phyloP scores from a whole-genome alignment of 1,140 invertebrate genomes.

The Pectinophora gossypiella region DNA sequence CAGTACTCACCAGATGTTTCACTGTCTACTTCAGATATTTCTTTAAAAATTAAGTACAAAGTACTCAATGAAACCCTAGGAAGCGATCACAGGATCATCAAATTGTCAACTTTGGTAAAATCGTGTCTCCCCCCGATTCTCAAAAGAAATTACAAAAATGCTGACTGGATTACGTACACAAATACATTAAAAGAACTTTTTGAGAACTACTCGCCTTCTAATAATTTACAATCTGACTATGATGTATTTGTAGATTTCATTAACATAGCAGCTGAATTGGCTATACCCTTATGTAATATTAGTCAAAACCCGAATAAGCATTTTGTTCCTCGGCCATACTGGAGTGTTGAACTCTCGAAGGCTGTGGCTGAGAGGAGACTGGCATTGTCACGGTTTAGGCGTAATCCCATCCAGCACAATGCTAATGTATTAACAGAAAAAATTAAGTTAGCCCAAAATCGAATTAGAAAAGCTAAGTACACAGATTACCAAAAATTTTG shows the following conservation, averaged over 20 bases:
- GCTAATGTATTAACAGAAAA: background rate
- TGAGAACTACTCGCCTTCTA: background rate
- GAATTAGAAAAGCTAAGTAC: background rate
- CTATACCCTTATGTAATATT: background rate
- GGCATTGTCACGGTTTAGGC: background rate
- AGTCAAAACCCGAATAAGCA: background rate
- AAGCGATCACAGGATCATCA: constrained; percentile 3
- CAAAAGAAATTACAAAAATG: constrained; percentile 2
- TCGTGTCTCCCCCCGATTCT: background rate
- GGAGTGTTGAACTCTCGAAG: background rate
- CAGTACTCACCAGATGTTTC: constrained; percentile 1
- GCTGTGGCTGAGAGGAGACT: background rate
- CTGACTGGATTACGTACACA: background rate
- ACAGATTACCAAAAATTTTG: background rate
- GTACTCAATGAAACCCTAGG: background rate
- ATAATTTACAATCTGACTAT: background rate
- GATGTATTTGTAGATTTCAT: background rate
- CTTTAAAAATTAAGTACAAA: background rate
- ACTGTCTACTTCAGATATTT: background rate
- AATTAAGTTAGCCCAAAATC: background rate
- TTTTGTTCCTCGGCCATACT: background rate
- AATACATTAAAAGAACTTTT: background rate
- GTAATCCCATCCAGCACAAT: background rate
- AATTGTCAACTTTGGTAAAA: background rate
- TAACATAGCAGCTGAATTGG: background rate